These are phyloP conservation scores for Chloropsis cyanopogon DNA, from an alignment of 2,113 vertebrate species.

Conservation along the genomic window DNA sequence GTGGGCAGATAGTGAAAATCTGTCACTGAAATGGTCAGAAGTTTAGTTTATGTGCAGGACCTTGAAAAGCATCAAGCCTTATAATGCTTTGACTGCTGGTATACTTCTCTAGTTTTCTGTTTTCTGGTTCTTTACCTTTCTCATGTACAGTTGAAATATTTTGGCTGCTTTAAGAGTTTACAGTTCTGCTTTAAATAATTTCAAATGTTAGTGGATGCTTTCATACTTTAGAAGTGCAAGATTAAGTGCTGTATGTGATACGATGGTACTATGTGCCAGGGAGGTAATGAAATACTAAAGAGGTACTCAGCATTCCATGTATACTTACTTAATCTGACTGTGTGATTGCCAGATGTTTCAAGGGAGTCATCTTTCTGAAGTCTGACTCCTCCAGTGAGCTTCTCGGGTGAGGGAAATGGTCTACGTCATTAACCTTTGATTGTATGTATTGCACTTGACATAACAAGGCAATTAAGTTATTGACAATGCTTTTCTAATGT, in stretches of 20 bases:
- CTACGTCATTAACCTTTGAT: neutral
- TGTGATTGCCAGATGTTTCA: constrained; percentile 26
- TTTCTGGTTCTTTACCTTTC: neutral
- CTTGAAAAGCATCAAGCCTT: neutral
- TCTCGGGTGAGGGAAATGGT: neutral
- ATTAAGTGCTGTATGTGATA: neutral
- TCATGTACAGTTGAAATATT: neutral
- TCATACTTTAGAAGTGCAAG: neutral
- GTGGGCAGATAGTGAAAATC: neutral
- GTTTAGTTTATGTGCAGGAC: neutral
- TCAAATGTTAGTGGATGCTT: neutral
- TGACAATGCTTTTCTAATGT: neutral
- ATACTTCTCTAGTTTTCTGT: neutral
- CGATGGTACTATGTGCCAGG: neutral
- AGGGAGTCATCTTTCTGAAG: neutral
- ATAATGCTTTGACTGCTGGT: neutral
- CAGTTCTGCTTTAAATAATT: neutral
- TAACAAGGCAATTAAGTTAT: neutral
- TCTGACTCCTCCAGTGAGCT: neutral
- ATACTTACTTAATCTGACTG: neutral
- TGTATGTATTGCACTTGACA: neutral
- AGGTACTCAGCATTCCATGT: constrained; percentile 7
- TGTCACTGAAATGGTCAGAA: neutral
- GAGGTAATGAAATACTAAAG: constrained; percentile 8
- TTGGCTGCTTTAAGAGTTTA: neutral